These are phyloP conservation scores for Pyrgilauda ruficollis DNA, from an alignment of 2,113 vertebrate species.

Conservation along the genomic window DNA sequence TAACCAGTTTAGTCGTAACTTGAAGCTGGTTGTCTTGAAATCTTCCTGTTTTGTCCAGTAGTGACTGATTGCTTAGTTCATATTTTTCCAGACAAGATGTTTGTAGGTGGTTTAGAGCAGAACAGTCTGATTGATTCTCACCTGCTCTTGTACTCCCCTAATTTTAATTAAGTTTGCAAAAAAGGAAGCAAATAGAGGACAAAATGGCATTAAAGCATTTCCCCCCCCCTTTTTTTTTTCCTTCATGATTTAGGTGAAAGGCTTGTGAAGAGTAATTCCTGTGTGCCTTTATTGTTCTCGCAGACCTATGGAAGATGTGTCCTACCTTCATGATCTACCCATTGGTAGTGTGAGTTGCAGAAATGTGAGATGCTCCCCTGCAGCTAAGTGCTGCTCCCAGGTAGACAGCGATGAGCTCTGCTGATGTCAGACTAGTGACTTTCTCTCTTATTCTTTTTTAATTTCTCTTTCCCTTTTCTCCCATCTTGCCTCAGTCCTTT, in stretches of 20 bases:
- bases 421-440: neutral
- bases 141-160: neutral
- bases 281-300: neutral
- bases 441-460: neutral
- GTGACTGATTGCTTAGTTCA: neutral
- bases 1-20: neutral
- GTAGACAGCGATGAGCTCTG: neutral
- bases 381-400: neutral
- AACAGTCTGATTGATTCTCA: neutral
- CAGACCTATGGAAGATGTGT: neutral
- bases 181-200: neutral
- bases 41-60: slow-evolving; percentile 58
- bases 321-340: neutral
- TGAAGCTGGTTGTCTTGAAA: slow-evolving; percentile 35
- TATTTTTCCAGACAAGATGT: slow-evolving; percentile 5
- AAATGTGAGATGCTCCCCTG: neutral
- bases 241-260: neutral
- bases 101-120: slow-evolving; percentile 22
- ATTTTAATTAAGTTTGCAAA: neutral
- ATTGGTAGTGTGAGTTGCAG: neutral
- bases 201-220: neutral
- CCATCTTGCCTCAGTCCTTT: neutral
- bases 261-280: neutral
- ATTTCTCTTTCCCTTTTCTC: neutral
- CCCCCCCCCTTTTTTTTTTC: fast-evolving